A percentile compares a stretch with the other conserved stretches of the same genome.
Evolutionary conservation across 2,113 vertebrate species (phyloP).

Genomic region (Oreamnos americanus): DNA sequence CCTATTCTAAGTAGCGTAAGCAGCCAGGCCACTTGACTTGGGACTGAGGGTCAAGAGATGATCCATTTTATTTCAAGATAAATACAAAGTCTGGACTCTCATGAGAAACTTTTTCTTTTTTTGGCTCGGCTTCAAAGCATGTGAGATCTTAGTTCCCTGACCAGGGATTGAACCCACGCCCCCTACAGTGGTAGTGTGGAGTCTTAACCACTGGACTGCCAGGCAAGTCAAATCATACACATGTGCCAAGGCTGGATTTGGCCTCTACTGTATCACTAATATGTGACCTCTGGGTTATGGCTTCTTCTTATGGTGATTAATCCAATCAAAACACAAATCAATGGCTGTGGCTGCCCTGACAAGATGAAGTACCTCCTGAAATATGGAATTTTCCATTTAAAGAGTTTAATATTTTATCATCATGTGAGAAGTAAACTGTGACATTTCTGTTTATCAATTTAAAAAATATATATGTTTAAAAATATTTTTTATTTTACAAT

Average conservation of each 20-base stretch:
- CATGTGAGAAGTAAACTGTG: background rate
- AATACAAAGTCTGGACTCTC: background rate
- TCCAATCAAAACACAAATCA: background rate
- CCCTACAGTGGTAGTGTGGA: background rate
- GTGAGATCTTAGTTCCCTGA: background rate
- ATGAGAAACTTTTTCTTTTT: background rate
- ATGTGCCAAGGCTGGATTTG: background rate
- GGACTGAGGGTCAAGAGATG: background rate
- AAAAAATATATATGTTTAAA: background rate
- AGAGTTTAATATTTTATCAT: background rate
- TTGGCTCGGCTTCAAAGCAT: background rate
- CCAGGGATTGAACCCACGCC: background rate
- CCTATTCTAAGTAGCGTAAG: background rate
- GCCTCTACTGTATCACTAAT: background rate
- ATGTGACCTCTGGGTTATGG: background rate
- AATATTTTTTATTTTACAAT: slow-evolving; percentile 12
- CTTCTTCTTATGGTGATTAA: background rate
- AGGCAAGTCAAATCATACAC: background rate
- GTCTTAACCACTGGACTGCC: background rate
- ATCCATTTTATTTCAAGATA: background rate
- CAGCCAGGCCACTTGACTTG: background rate
- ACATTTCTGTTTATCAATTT: background rate
- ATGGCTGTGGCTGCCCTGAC: background rate
- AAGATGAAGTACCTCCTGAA: background rate
- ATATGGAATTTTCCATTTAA: background rate